Conservation (phyloP, 2,797 vertebrate species). For the Liasis olivaceus region DNA sequence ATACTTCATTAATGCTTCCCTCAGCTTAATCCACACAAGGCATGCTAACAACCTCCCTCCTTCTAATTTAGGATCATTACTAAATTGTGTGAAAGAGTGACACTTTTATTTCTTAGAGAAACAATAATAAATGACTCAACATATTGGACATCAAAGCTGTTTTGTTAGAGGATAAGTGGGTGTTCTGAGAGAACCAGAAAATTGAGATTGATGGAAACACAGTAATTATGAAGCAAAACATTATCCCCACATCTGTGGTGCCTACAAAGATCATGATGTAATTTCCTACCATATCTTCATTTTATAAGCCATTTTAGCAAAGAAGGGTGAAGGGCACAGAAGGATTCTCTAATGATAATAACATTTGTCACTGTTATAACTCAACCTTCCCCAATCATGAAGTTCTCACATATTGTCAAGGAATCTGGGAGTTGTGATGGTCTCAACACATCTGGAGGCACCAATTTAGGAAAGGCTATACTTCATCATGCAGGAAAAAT, state of each 20-base stretch:
- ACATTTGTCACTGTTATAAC: no score
- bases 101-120: not conserved
- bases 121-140: slow-evolving; percentile 24
- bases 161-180: slow-evolving; percentile 29
- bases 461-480: no score
- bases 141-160: not conserved
- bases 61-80: not conserved
- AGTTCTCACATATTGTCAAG: no score
- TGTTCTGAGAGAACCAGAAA: slow-evolving; percentile 10
- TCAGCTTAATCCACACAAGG: slow-evolving; percentile 2
- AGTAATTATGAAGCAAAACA: slow-evolving; percentile 19
- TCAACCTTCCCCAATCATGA: no score
- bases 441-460: no score
- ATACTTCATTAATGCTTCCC: slow-evolving; percentile 6
- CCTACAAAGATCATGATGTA: not conserved
- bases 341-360: not conserved
- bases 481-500: no score
- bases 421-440: no score
- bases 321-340: not conserved
- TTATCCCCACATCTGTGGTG: not conserved
- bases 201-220: slow-evolving; percentile 2
- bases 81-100: slow-evolving; percentile 25
- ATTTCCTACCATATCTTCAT: not conserved
- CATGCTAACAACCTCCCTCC: not conserved
- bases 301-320: not conserved